phyloP scores from a whole-genome alignment of 2,888 invertebrate species.

The Xestia rhomboidea region DNA sequence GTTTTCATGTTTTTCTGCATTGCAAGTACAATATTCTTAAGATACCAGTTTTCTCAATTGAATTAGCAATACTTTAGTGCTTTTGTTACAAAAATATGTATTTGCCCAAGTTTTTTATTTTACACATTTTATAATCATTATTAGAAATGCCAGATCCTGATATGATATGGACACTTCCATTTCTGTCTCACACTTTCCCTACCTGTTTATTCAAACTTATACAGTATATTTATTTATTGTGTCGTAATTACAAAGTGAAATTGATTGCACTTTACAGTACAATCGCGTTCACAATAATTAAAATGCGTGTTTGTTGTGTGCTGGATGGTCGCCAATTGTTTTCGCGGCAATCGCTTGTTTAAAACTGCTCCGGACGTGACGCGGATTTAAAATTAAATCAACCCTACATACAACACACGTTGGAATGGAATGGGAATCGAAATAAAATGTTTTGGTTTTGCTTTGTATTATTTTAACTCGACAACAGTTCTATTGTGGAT shows the following conservation, averaged over 20 bases:
- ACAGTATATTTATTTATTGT: slow-evolving; percentile 31
- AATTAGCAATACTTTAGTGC: not conserved
- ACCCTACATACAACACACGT: slow-evolving; percentile 53
- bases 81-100: not conserved
- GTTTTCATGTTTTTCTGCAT: not conserved
- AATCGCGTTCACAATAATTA: slow-evolving; percentile 68
- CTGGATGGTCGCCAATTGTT: slow-evolving; percentile 76
- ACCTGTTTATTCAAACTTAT: slow-evolving; percentile 18
- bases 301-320: slow-evolving; percentile 74
- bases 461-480: slow-evolving; percentile 20
- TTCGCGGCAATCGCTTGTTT: slow-evolving; percentile 78
- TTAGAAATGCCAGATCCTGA: not conserved
- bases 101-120: not conserved
- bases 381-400: slow-evolving; percentile 67
- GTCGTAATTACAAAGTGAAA: slow-evolving; percentile 49
- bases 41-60: not conserved
- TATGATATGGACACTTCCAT: too few species aligned
- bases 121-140: not conserved
- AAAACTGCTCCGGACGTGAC: slow-evolving; percentile 77
- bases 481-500: not conserved
- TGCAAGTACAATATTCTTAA: not conserved
- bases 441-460: slow-evolving; percentile 37
- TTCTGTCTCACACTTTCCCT: not conserved
- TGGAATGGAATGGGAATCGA: slow-evolving; percentile 42
- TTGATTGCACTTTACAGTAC: slow-evolving; percentile 50